Percentiles rank a stretch among this genome's conserved stretches.
phyloP scores from a whole-genome alignment of 2,113 vertebrate genomes.

The Regulus satrapa region DNA sequence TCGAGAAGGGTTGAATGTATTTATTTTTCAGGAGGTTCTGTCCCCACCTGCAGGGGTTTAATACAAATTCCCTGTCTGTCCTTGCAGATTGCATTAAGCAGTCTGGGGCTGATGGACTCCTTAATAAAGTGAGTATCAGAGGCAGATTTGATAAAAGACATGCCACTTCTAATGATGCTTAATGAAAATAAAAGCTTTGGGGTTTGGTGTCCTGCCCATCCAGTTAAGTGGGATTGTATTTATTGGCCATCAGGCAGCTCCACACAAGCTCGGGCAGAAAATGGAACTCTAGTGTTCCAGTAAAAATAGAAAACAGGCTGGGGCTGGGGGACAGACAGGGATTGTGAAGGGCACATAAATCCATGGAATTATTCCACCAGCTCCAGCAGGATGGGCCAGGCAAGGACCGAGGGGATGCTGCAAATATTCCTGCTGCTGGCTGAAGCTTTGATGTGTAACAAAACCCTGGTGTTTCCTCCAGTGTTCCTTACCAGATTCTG shows the following conservation, averaged over 20 bases:
- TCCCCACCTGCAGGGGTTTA: neutral
- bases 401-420: fast-evolving
- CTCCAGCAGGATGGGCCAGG: neutral
- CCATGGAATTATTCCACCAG: neutral
- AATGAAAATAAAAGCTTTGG: constrained; percentile 65
- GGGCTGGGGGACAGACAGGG: neutral
- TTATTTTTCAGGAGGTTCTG: neutral
- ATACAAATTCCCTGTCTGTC: neutral
- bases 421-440: neutral
- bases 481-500: fast-evolving
- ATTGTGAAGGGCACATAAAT: neutral
- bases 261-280: neutral
- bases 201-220: constrained; percentile 41
- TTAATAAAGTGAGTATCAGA: constrained; percentile 38
- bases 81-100: constrained; percentile 36
- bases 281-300: neutral
- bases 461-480: neutral
- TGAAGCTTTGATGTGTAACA: too few relatives aligned
- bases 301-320: neutral
- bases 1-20: neutral
- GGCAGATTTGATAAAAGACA: constrained; percentile 52
- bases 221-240: constrained; percentile 26
- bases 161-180: constrained; percentile 44
- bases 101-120: constrained; percentile 16
- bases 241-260: neutral